Evolutionary conservation across 2,888 invertebrate species (phyloP).

Genomic region (Tribolium freemani): DNA sequence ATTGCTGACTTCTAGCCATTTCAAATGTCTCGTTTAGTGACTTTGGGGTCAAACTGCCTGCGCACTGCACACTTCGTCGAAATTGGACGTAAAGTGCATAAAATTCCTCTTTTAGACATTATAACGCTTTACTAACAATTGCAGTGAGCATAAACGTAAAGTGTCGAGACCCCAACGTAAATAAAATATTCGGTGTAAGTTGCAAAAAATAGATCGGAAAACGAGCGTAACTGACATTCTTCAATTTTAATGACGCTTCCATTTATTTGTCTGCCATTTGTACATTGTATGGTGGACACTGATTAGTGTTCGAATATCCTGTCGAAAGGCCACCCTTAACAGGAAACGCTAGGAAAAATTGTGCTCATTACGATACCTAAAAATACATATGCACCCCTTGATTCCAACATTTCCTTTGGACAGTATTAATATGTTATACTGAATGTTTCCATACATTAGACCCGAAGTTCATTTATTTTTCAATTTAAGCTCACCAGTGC

Average conservation of each 20-base stretch:
- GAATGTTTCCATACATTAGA: constrained; percentile 61
- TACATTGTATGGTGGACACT: constrained; percentile 57
- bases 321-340: constrained; percentile 61
- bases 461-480: constrained; percentile 62
- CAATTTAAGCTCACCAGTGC: not conserved
- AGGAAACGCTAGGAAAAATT: constrained; percentile 64
- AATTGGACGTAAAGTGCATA: constrained; percentile 27
- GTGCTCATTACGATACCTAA: constrained; percentile 63
- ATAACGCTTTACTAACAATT: not conserved
- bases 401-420: constrained; percentile 65
- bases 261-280: constrained; percentile 39
- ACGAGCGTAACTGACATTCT: constrained; percentile 37
- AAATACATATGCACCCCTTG: constrained; percentile 68
- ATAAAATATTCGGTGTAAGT: not conserved
- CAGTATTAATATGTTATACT: constrained; percentile 66
- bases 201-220: not conserved
- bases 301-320: constrained; percentile 67
- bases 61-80: constrained; percentile 1
- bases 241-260: constrained; percentile 42
- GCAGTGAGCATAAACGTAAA: constrained; percentile 4
- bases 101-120: constrained; percentile 5
- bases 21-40: not conserved
- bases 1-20: constrained; percentile 53
- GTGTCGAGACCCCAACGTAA: not conserved
- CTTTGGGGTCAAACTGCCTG: constrained; percentile 25